Base-by-base conservation (phyloP, 2,888 invertebrate species). In the Mimumesa dahlbomi region DNA sequence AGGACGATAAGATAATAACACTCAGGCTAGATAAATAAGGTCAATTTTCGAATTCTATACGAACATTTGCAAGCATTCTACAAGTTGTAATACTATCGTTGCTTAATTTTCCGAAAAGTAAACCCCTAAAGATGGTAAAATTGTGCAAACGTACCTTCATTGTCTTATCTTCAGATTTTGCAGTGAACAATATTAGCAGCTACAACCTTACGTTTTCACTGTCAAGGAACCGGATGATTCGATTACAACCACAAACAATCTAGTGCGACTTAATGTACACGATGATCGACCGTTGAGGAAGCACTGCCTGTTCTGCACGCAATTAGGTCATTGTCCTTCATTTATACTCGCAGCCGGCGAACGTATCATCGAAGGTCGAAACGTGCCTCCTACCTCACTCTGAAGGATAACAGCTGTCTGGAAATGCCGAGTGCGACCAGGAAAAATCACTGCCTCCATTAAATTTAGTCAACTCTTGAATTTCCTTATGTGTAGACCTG, bases 241-340 rank as follows among this genome's bases (percentile, higher is more conserved):
- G 21, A 34, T 40, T 18, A 25, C 50, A 19, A 18, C 48, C 54
- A 62, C 56, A 67, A 59, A 71, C 63, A 68, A 65, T 52, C 52
- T n/a, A n/a, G n/a, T n/a, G n/a, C 34, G 53, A 59, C 68, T 61
- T 50, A 48, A 53, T 58, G 49, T 61, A 57, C 67, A 68, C 63
- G 76, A 71, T 79, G 82, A 85, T 84, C 82, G 85, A 77, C 70
- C 84, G 76, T 67, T 63, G 73, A 84, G 83, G 85, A 86, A 85
- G 86, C 86, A 82, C 84, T 81, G 82, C 81, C 81, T 82, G 84
- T 85, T 88, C 88, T 88, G 87, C 81, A 81, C 84, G 79, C 88
- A 88, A 88, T 88, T 88, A 88, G 88, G 88, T 88, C 88, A 88
- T 87, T 88, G 87, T 87, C 86, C 88, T 88, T 85, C 85, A 88